Percentiles rank a stretch among this genome's conserved stretches.
Conservation (phyloP, 2,797 vertebrate species). For the Antennarius maculatus region DNA sequence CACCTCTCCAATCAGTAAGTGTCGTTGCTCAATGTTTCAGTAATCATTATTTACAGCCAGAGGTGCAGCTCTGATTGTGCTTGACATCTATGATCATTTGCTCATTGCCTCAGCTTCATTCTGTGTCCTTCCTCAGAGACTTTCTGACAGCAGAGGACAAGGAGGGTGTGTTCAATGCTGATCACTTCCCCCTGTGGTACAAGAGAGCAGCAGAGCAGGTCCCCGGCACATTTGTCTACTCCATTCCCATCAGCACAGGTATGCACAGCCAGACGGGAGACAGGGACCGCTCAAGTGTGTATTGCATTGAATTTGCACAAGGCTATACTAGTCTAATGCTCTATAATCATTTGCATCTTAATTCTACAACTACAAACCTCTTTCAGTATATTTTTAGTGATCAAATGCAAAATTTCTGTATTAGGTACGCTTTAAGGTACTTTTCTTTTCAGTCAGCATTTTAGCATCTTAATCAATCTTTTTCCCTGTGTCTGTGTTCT, state of each 20-base stretch:
- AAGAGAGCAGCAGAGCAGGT: slow-evolving; percentile 96
- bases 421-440: slow-evolving; percentile 14
- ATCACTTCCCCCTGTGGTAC: slow-evolving; percentile 99
- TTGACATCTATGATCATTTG: slow-evolving; percentile 50
- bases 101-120: slow-evolving; percentile 41
- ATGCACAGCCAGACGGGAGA: slow-evolving; percentile 16
- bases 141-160: slow-evolving; percentile 96
- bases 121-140: slow-evolving; percentile 86
- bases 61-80: slow-evolving; percentile 14
- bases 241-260: slow-evolving; percentile 96
- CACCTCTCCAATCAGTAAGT: slow-evolving; percentile 97
- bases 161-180: slow-evolving; percentile 98
- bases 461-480: slow-evolving; percentile 34
- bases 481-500: slow-evolving; percentile 32
- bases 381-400: slow-evolving; percentile 13
- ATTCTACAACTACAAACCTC: not conserved
- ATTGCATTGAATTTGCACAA: not conserved
- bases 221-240: slow-evolving; percentile 95
- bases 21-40: slow-evolving; percentile 25
- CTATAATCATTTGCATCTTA: not conserved
- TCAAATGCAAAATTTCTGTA: slow-evolving; percentile 2
- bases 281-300: not conserved
- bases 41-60: slow-evolving; percentile 44
- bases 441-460: slow-evolving; percentile 4
- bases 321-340: slow-evolving; percentile 9